A percentile compares a stretch with the other conserved stretches of the same genome.
phyloP scores from a whole-genome alignment of 2,888 invertebrate species.

The Thereva nobilitata region DNA sequence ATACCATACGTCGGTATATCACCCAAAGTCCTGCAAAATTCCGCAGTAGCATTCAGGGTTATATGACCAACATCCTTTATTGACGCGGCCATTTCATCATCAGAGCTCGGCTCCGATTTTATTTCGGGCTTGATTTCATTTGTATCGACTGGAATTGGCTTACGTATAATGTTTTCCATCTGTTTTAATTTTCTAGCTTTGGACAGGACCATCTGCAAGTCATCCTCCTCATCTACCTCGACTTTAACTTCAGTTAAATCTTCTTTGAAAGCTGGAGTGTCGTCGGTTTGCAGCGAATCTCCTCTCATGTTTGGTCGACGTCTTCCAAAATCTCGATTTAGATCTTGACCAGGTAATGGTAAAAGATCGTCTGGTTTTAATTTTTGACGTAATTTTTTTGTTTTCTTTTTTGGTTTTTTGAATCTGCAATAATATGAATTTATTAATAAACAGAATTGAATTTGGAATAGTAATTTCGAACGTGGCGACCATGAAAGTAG shows the following conservation, averaged over 20 bases:
- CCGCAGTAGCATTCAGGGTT: constrained; percentile 89
- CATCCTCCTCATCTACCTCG: constrained; percentile 69
- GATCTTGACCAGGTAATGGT: constrained; percentile 58
- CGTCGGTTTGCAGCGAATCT: constrained; percentile 66
- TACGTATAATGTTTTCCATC: constrained; percentile 55
- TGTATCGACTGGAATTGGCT: constrained; percentile 53
- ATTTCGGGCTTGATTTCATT: constrained; percentile 61
- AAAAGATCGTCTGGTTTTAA: constrained; percentile 76
- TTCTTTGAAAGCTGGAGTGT: constrained; percentile 61
- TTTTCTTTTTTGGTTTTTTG: constrained; percentile 83
- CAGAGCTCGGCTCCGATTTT: constrained; percentile 65
- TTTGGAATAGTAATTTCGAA: neutral
- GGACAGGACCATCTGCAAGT: constrained; percentile 72
- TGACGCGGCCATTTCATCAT: constrained; percentile 49
- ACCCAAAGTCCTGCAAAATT: constrained; percentile 94
- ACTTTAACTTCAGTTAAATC: constrained; percentile 61
- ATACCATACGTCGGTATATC: constrained; percentile 94
- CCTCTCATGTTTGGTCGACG: constrained; percentile 60
- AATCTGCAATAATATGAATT: constrained; percentile 64
- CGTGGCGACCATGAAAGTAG: no score
- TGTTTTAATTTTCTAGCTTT: constrained; percentile 73
- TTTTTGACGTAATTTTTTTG: constrained; percentile 70
- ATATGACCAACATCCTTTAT: constrained; percentile 65
- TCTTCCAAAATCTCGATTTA: constrained; percentile 50
- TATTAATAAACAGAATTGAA: constrained; percentile 14